Conservation (phyloP, 2,113 vertebrate genomes). For the Chrysochloris asiatica region DNA sequence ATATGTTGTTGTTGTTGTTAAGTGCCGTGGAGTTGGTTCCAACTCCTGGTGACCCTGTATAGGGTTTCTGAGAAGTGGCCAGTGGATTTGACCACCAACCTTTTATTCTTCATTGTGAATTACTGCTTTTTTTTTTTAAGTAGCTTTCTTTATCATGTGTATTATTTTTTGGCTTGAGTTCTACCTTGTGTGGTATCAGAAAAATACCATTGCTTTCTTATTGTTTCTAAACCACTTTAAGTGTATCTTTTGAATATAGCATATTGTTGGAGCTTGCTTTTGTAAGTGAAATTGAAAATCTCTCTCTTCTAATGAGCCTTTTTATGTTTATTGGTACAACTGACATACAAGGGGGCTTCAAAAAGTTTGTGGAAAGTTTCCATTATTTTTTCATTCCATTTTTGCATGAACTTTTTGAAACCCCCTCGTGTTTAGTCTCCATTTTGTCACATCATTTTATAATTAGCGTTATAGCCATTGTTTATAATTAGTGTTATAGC, state of each 20-base stretch:
- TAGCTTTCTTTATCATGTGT: background rate
- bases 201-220: background rate
- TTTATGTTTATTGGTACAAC: background rate
- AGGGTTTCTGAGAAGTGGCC: too few species aligned
- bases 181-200: background rate
- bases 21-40: too few species aligned
- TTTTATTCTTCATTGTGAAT: background rate
- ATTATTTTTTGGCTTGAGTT: background rate
- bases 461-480: too few species aligned
- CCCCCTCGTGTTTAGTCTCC: background rate
- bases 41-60: too few species aligned
- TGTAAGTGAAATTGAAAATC: background rate
- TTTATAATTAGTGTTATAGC: background rate
- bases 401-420: too few species aligned
- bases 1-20: background rate
- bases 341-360: background rate
- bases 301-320: background rate
- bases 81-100: too few species aligned
- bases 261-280: background rate
- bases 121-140: background rate
- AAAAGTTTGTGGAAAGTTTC: too few species aligned
- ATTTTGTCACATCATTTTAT: background rate
- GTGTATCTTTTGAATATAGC: background rate
- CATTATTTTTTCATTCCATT: too few species aligned
- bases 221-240: background rate